A percentile compares a stretch with the other conserved stretches of the same genome.
Conservation (phyloP, 2,113 vertebrate species). For the Microcebus murinus region DNA sequence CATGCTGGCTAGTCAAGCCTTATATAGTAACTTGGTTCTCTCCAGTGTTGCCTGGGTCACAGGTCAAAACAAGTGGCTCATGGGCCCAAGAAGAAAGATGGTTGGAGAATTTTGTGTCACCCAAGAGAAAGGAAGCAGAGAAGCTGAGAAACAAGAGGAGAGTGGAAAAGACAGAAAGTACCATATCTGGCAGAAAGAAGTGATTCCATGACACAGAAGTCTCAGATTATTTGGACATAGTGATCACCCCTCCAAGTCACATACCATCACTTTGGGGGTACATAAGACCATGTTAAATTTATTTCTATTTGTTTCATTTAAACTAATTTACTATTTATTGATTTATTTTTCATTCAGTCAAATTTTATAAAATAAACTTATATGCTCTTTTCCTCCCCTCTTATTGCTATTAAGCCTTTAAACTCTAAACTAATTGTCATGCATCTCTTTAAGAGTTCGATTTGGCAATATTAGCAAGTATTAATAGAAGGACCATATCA, state of each 20-base stretch:
- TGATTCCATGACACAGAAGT: neutral
- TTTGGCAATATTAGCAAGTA: neutral
- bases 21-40: neutral
- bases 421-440: neutral
- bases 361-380: neutral
- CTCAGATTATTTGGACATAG: neutral
- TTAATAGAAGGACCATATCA: neutral
- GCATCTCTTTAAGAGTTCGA: neutral
- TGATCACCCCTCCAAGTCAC: neutral
- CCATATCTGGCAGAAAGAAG: neutral
- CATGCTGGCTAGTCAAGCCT: neutral
- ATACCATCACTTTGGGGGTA: neutral
- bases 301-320: neutral
- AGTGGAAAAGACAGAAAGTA: neutral
- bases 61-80: neutral
- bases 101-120: neutral
- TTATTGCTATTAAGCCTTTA: neutral
- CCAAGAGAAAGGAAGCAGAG: neutral
- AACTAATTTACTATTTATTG: neutral
- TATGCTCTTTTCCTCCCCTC: neutral
- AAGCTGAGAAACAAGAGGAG: neutral
- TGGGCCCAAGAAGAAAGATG: neutral
- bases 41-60: neutral
- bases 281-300: neutral
- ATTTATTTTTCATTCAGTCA: neutral